Base-by-base conservation (phyloP, 2,113 vertebrate species). In the Passer domesticus region DNA sequence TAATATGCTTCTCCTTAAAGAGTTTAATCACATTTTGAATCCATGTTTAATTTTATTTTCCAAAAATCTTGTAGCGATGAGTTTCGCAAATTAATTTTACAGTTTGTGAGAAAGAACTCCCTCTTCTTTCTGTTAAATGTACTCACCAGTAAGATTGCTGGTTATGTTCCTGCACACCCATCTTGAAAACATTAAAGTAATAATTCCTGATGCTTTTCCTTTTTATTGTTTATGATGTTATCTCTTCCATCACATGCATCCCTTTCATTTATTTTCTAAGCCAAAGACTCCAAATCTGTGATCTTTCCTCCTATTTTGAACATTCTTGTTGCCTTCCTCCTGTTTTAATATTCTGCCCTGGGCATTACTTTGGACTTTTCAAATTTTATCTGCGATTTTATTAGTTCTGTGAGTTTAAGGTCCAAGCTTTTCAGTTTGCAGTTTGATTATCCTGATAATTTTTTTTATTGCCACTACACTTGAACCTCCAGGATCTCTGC, bases 311-410 rank as follows among this genome's bases (percentile, higher is more conserved):
- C 56, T 72, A 21, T 72, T 95, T 39, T 75, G 66, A 78, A 25
- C 69, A 64, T 52, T 63, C 46, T 52, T 84, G 19, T 75, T 87
- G 49, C 22, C n/a, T 84, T 84, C 75, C 33, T 89, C 44, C 52
- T 78, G 9, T 52, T 89, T 67, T 67, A 75, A n/a, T 77, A 81
- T 74, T 94, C 70, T 89, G 52, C 46, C 44, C 27, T 28, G 12
- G 79, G 33, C 30, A 31, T 33, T 72, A n/a, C 31, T 84, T 95
- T 58, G 73, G 87, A 47, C 39, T 89, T 81, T 35, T 43, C 60
- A 70, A 80, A 86, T 87, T 90, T 92, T 78, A 78, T 67, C 69
- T 87, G 35, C 9, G 67, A 6, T 92, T 95, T 95, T 60, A 66
- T 90, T 81, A 33, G 21, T 89, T 78, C 52, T 84, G 43, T 78